Evolutionary conservation across 2,888 invertebrate species (phyloP).

Genomic region (Lumbricus terrestris): DNA sequence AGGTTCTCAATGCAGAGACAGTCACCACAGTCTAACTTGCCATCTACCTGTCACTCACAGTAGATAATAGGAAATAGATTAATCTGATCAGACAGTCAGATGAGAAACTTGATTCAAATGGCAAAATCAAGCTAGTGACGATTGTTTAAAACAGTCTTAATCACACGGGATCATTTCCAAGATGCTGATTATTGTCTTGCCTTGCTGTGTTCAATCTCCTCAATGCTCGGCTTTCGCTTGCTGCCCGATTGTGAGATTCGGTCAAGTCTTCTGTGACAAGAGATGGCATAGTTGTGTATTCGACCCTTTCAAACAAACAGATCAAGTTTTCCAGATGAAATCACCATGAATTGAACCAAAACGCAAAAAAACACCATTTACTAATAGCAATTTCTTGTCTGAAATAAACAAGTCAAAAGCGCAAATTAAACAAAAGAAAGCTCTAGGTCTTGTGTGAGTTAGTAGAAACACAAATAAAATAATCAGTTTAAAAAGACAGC

Average conservation of each 20-base stretch:
- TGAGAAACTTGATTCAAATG: background rate
- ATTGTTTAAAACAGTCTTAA: background rate
- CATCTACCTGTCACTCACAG: too few relatives aligned
- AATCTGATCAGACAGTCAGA: background rate
- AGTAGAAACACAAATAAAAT: too few relatives aligned
- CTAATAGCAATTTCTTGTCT: too few relatives aligned
- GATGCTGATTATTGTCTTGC: conserved; percentile 51
- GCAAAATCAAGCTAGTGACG: background rate
- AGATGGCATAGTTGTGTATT: conserved; percentile 69
- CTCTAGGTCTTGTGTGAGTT: too few relatives aligned
- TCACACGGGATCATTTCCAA: background rate
- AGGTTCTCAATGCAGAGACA: too few relatives aligned
- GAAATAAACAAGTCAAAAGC: too few relatives aligned
- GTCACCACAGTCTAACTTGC: too few relatives aligned
- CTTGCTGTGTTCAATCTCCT: conserved; percentile 89
- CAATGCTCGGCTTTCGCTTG: conserved; percentile 85
- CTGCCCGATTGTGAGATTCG: conserved; percentile 80
- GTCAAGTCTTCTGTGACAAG: conserved; percentile 83
- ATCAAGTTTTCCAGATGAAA: background rate
- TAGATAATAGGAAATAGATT: background rate
- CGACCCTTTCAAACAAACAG: conserved; percentile 17
- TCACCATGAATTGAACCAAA: background rate
- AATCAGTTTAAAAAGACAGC: too few relatives aligned
- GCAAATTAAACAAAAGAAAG: too few relatives aligned
- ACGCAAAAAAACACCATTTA: background rate